Conservation (phyloP, 2,888 invertebrate species). For the Plemyria rubiginata region DNA sequence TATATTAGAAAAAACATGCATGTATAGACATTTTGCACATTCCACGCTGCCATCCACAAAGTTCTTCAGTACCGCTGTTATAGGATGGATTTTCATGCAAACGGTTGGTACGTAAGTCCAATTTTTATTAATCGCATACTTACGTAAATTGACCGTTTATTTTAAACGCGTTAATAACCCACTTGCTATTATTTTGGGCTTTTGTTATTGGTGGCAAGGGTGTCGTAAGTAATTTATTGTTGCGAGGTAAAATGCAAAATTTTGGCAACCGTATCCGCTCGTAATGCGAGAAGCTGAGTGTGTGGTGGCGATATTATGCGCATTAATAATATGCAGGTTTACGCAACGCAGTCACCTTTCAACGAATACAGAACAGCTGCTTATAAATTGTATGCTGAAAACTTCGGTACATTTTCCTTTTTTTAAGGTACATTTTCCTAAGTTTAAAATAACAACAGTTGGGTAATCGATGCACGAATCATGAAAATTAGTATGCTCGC, state of each 20-base stretch:
- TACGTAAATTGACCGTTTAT: conserved; percentile 17
- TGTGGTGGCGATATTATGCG: conserved; percentile 52
- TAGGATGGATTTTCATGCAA: conserved; percentile 4
- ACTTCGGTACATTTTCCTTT: too few species aligned
- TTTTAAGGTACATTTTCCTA: background rate
- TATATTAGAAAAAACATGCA: too few species aligned
- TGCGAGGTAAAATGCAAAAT: conserved; percentile 56
- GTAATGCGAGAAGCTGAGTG: conserved; percentile 56
- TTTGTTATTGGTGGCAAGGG: conserved; percentile 42
- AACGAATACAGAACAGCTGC: conserved; percentile 17
- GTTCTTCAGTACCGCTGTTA: background rate
- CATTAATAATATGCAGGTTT: conserved; percentile 55
- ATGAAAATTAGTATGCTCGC: conserved; percentile 1
- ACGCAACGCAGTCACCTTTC: conserved; percentile 38
- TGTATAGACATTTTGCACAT: too few species aligned
- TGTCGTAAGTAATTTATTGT: conserved; percentile 46
- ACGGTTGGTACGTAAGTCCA: background rate
- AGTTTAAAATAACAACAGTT: background rate
- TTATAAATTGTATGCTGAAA: background rate
- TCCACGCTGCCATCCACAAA: background rate
- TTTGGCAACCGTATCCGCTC: conserved; percentile 58
- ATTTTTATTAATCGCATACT: conserved; percentile 15
- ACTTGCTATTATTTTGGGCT: conserved; percentile 36
- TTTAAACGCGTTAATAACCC: conserved; percentile 30
- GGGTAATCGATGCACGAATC: background rate